Percentiles rank a stretch among this genome's conserved stretches.
Conservation (phyloP, 2,797 vertebrate species). For the Alauda arvensis region DNA sequence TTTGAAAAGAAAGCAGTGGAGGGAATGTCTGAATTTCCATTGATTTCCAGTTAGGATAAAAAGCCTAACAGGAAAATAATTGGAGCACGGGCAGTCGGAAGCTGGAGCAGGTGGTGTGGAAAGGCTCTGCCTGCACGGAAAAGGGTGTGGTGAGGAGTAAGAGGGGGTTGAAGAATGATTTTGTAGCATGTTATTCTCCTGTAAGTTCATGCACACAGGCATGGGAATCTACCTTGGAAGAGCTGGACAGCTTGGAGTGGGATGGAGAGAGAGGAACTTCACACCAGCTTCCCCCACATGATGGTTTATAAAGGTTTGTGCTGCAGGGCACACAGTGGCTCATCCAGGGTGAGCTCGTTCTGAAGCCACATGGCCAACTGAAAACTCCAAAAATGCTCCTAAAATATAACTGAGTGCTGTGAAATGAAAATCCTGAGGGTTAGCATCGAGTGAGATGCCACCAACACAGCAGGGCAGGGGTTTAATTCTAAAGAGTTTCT, state of each 20-base stretch:
- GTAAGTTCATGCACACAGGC: rapidly evolving
- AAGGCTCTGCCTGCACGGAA: not conserved
- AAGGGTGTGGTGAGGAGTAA: not conserved
- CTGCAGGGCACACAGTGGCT: rapidly evolving
- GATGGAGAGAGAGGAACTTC: not conserved
- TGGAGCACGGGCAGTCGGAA: rapidly evolving
- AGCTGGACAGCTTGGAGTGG: not conserved
- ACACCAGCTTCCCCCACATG: rapidly evolving
- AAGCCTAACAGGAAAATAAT: not conserved
- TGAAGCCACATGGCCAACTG: not conserved
- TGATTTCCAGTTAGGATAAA: not conserved
- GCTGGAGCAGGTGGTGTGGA: not conserved
- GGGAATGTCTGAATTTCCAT: not conserved
- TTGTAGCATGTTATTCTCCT: not conserved
- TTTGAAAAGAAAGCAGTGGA: not conserved
- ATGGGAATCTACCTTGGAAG: not conserved
- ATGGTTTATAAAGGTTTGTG: rapidly evolving
- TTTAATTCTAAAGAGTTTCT: not conserved
- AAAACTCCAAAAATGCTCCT: not conserved
- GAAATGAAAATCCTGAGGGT: not conserved
- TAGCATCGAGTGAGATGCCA: not conserved
- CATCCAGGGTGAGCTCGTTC: not conserved
- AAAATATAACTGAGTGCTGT: not conserved
- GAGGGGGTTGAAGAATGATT: rapidly evolving
- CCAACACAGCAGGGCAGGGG: rapidly evolving